Percentiles rank a stretch among this genome's conserved stretches.
Evolutionary conservation across 1,140 invertebrate genomes (phyloP).

Genomic region (Meteorus sp.): DNA sequence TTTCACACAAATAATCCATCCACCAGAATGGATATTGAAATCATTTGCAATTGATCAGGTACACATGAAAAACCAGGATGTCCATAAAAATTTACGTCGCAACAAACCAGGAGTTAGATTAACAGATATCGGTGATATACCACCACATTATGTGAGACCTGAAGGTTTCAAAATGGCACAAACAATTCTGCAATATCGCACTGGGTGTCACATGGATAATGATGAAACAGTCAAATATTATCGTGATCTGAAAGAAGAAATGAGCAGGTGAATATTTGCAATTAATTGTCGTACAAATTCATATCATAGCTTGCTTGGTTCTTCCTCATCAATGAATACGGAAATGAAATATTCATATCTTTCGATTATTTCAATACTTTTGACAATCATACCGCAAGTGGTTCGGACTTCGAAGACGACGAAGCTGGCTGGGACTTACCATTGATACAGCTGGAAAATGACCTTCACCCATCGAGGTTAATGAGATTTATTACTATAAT

Average conservation of each 20-base stretch:
- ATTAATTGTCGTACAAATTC: no score
- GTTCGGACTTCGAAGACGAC: slow-evolving; percentile 60
- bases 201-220: slow-evolving; percentile 48
- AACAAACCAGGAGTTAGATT: slow-evolving; percentile 66
- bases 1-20: not conserved
- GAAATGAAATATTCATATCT: slow-evolving; percentile 29
- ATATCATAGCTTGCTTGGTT: no score
- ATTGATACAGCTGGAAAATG: slow-evolving; percentile 60
- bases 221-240: slow-evolving; percentile 59
- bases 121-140: slow-evolving; percentile 60
- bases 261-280: slow-evolving; percentile 58
- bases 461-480: slow-evolving; percentile 56
- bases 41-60: slow-evolving; percentile 54
- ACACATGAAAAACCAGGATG: slow-evolving; percentile 69
- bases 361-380: slow-evolving; percentile 47
- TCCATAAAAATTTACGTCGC: slow-evolving; percentile 68
- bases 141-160: slow-evolving; percentile 63
- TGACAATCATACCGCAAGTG: slow-evolving; percentile 57
- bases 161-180: slow-evolving; percentile 65
- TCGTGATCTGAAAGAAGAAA: slow-evolving; percentile 58
- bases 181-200: slow-evolving; percentile 53
- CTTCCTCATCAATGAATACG: not conserved
- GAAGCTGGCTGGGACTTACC: slow-evolving; percentile 61
- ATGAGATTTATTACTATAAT: slow-evolving; percentile 48
- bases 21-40: not conserved